These are phyloP conservation scores for Hyperoodon ampullatus DNA, from an alignment of 2,113 vertebrate genomes.

Conservation along the genomic window DNA sequence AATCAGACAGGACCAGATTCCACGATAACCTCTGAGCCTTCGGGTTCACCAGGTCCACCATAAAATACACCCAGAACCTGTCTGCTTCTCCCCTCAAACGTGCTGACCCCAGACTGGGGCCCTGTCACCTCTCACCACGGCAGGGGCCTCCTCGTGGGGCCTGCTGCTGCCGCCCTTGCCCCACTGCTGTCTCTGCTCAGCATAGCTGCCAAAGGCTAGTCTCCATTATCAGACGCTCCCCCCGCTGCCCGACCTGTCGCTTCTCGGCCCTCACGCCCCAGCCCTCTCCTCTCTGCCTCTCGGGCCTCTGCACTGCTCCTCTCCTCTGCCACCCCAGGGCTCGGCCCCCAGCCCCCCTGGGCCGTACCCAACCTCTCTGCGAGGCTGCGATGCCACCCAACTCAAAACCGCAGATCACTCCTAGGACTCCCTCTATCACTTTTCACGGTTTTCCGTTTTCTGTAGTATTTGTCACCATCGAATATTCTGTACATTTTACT, in stretches of 20 bases:
- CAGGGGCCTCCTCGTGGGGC: background rate
- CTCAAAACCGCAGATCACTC: background rate
- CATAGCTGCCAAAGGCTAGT: background rate
- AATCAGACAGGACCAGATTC: background rate
- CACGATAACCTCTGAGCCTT: background rate
- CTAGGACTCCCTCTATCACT: background rate
- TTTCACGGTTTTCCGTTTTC: background rate
- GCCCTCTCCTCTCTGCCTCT: background rate
- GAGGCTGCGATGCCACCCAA: background rate
- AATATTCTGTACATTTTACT: background rate
- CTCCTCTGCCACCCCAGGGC: background rate
- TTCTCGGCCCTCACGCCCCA: rapidly evolving
- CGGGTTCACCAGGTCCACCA: background rate
- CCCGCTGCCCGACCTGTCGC: rapidly evolving
- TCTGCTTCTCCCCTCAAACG: rapidly evolving
- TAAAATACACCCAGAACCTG: background rate
- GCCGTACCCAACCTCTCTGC: background rate
- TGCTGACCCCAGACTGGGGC: rapidly evolving
- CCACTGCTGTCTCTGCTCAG: background rate
- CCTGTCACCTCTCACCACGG: background rate
- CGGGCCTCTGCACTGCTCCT: background rate
- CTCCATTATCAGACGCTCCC: background rate
- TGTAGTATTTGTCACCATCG: background rate
- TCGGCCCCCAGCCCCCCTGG: background rate
- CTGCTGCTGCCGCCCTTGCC: background rate